phyloP scores from a whole-genome alignment of 1,140 invertebrate species.

The Rhyacophila brunnea region DNA sequence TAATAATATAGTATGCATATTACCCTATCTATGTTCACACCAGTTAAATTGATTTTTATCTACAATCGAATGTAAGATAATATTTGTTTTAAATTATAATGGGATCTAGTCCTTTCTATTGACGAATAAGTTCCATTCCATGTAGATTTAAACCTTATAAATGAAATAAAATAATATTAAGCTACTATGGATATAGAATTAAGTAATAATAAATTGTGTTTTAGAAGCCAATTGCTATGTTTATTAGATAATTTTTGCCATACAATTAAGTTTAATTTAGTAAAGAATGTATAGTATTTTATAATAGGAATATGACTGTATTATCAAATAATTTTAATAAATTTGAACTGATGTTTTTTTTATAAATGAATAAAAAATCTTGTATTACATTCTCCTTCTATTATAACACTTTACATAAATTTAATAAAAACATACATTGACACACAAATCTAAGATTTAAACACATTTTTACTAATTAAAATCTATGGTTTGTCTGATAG shows the following conservation, averaged over 20 bases:
- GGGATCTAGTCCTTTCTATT: not conserved
- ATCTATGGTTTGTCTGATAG: too few relatives aligned
- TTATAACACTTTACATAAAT: too few relatives aligned
- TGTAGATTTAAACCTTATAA: not conserved
- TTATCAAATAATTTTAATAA: constrained; percentile 30
- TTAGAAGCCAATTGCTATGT: constrained; percentile 6
- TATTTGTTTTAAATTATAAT: not conserved
- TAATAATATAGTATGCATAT: too few relatives aligned
- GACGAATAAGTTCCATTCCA: not conserved
- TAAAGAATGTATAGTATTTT: constrained; percentile 21
- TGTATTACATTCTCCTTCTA: too few relatives aligned
- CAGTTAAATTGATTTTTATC: too few relatives aligned
- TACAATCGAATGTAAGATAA: not conserved
- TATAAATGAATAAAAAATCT: too few relatives aligned
- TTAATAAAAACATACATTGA: too few relatives aligned
- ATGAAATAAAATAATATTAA: not conserved
- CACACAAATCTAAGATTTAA: too few relatives aligned
- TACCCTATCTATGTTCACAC: too few relatives aligned
- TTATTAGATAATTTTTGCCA: constrained; percentile 26
- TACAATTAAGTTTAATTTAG: constrained; percentile 31
- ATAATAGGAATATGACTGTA: constrained; percentile 26
- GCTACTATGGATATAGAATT: not conserved
- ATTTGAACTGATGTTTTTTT: constrained; percentile 32
- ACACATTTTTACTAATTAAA: too few relatives aligned
- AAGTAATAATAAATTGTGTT: constrained; percentile 8